Base-by-base conservation (phyloP, 2,888 invertebrate genomes). In the Tenthredo mesomela region DNA sequence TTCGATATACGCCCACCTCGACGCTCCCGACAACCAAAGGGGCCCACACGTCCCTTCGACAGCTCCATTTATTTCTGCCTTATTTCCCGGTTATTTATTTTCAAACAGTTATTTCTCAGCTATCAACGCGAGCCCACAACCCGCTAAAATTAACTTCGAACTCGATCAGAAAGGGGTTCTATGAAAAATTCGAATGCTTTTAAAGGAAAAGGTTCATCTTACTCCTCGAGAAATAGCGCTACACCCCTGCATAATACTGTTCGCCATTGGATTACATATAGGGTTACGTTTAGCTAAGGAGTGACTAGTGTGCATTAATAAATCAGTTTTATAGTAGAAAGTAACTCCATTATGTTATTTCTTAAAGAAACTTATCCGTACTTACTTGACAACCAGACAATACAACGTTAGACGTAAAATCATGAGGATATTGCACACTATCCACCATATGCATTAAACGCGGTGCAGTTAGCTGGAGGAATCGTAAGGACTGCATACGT, bases 291-390 rank as follows among this genome's bases (percentile, higher is more conserved):
- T n/a, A 18, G 40, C 21, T 6, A 7, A 7, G 37, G 71, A 18
- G 40, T 21, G 50, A 77, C 47, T 54, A 7, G 29, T 21, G 80
- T 80, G 40, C 91, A 91, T 92, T 91, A 91, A 92, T 92, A 92
- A 93, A 93, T 92, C 92, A 92, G 90, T 89, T 91, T 91, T 91
- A 91, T 92, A 90, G 92, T 92, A 92, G 92, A 93, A 92, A 93
- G 93, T 92, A 89, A 1, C 89, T 88, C 90, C 89, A 91, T 92
- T 92, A 91, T 92, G 91, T 90, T 89, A 88, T 87, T 86, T 88
- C 85, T 85, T 75, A 85, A 87, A 86, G 18, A 88, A 90, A 91
- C 88, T 89, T 90, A 90, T 90, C 89, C 90, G 84, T n/a, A n/a
- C 29, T 67, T 86, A 85, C 85, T 85, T 86, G 87, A 89, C 89